Evolutionary conservation across 2,113 vertebrate species (phyloP).

Genomic region (Grammomys surdaster): DNA sequence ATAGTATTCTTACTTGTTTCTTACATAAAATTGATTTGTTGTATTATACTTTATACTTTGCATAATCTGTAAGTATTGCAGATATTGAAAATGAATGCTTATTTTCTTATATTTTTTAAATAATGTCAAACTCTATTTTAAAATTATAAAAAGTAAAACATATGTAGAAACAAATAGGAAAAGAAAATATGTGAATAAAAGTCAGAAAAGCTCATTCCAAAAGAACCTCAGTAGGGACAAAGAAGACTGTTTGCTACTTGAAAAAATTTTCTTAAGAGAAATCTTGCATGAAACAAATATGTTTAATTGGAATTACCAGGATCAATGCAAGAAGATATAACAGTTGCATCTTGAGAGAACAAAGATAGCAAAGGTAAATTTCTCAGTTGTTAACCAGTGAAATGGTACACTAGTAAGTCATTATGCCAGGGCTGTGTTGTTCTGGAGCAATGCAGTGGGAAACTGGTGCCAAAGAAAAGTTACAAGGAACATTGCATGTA

Average conservation of each 20-base stretch:
- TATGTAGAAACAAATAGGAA: not conserved
- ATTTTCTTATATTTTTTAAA: not conserved
- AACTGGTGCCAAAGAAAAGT: slow-evolving; percentile 58
- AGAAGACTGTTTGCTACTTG: slow-evolving; percentile 78
- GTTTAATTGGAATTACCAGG: slow-evolving; percentile 80
- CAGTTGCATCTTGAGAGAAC: slow-evolving; percentile 14
- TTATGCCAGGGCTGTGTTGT: slow-evolving; percentile 66
- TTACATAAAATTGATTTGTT: not conserved
- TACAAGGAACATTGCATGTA: slow-evolving; percentile 59
- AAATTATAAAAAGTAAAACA: not conserved
- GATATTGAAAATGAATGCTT: not conserved
- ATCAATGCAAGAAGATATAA: slow-evolving; percentile 66
- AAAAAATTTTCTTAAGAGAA: slow-evolving; percentile 75
- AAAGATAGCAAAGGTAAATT: slow-evolving; percentile 65
- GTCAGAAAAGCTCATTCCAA: not conserved
- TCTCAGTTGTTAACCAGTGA: slow-evolving; percentile 61
- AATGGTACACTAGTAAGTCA: slow-evolving; percentile 51
- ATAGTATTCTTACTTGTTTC: not conserved
- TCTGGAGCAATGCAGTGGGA: slow-evolving; percentile 72
- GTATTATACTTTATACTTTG: not conserved
- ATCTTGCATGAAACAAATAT: slow-evolving; percentile 75
- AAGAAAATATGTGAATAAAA: not conserved
- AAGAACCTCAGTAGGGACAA: slow-evolving; percentile 62
- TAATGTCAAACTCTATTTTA: not conserved
- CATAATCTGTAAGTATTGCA: not conserved